Conservation (phyloP, 2,797 vertebrate species). For the Lutjanus argentimaculatus region DNA sequence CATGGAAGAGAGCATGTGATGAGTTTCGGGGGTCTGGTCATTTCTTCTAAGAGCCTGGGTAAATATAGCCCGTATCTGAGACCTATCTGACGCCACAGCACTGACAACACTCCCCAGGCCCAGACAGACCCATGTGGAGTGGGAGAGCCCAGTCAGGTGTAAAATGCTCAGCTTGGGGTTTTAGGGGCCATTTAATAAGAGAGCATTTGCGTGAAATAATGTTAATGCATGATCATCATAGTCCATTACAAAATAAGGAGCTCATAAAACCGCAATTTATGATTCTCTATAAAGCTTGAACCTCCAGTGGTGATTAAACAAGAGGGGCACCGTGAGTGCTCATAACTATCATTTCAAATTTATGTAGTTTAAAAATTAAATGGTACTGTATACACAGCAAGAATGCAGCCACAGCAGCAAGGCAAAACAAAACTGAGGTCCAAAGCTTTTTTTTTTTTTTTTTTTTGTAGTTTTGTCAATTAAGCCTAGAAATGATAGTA, state of each 20-base stretch:
- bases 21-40: conserved; percentile 42
- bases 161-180: not conserved
- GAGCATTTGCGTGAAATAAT: conserved; percentile 7
- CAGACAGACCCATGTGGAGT: conserved; percentile 21
- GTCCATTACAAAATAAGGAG: conserved; percentile 11
- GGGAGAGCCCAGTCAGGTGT: conserved; percentile 17
- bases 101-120: conserved; percentile 51
- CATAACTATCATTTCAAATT: not conserved
- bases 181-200: not conserved
- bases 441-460: not conserved
- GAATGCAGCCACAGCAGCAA: not conserved
- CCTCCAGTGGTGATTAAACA: conserved; percentile 3
- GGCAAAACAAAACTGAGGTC: not conserved
- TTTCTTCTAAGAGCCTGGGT: conserved; percentile 49
- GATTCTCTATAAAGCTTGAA: conserved; percentile 4
- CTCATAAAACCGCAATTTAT: conserved; percentile 2
- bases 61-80: conserved; percentile 70
- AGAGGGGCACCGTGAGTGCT: not conserved
- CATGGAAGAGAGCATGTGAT: conserved; percentile 40
- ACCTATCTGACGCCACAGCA: conserved; percentile 61
- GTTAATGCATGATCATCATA: not conserved
- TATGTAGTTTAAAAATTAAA: not conserved
- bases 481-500: not conserved
- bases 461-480: not conserved
- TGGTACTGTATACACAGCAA: not conserved